Evolutionary conservation across 2,113 vertebrate genomes (phyloP), one percentile per base, ranked within the genome.

Genomic region (Amazona guildingii): DNA sequence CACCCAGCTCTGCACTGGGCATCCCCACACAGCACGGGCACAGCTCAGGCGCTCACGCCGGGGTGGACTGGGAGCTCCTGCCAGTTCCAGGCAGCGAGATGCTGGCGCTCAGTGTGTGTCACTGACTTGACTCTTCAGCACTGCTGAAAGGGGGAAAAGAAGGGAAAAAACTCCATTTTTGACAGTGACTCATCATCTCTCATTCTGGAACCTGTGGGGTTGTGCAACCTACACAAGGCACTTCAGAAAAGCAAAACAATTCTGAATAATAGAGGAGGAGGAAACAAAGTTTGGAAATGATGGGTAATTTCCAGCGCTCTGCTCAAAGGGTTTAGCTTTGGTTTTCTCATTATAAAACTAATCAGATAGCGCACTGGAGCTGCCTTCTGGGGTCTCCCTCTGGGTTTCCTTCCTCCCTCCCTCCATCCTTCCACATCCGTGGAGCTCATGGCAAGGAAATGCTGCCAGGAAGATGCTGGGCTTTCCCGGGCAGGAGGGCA

Each of bases 141-240:
- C 4, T 20, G 93, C 12, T 92, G 66, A 84, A 93, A 77, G n/a
- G 11, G 75, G 27, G 37, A 78, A 54, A 68, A 72, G 21, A 33
- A 31, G 19, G 1, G 31, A 1, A 8, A 10, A 79, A 67, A 73
- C 28, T 75, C 31, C 94, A 89, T 94, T 94, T 92, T 89, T 94
- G 88, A 92, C 95, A 92, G 83, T 97, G 97, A 97, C 95, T 97
- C 97, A 97, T 95, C 91, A 90, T 73, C 94, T 95, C 95, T 95
- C 96, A 88, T 97, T 96, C 95, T 97, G 95, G 96, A 96, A 96
- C 91, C 97, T 90, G 97, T 96, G 97, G 97, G 97, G 96, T 96
- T 96, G 44, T 91, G 90, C 97, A 97, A 95, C 97, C 97, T 94
- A 97, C 97, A 97, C 96, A 96, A 92, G 86, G 96, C 94, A 92